These are phyloP conservation scores for Timandra comae DNA, from an alignment of 2,888 invertebrate species.

Conservation along the genomic window DNA sequence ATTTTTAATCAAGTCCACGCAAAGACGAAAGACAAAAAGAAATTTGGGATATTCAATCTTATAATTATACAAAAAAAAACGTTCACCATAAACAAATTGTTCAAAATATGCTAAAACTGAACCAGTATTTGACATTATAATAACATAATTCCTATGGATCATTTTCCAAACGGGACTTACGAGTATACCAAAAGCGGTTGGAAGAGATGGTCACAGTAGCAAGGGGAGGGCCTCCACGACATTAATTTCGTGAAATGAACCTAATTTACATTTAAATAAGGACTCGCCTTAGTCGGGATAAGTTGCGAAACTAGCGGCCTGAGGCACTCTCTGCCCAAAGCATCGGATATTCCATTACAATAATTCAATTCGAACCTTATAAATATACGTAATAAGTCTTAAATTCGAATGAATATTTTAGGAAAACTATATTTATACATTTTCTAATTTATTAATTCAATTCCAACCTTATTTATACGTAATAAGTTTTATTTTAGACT, in stretches of 20 bases:
- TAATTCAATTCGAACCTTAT: slow-evolving; percentile 70
- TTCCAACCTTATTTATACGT: too few relatives aligned
- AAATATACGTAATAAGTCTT: slow-evolving; percentile 29
- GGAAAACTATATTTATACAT: too few relatives aligned
- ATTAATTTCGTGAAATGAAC: slow-evolving; percentile 93
- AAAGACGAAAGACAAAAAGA: too few relatives aligned
- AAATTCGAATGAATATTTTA: not conserved
- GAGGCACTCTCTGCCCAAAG: slow-evolving; percentile 69
- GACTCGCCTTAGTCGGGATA: slow-evolving; percentile 77
- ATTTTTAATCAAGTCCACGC: too few relatives aligned
- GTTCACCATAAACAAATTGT: too few relatives aligned
- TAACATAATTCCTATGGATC: too few relatives aligned
- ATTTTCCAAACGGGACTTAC: slow-evolving; percentile 1
- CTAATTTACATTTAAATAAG: slow-evolving; percentile 95
- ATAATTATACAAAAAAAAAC: too few relatives aligned
- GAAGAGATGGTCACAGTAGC: slow-evolving; percentile 44
- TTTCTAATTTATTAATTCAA: too few relatives aligned
- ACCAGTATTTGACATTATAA: not conserved
- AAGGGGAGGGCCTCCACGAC: slow-evolving; percentile 79
- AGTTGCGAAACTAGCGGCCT: slow-evolving; percentile 75
- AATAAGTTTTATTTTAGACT: too few relatives aligned
- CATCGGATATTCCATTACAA: slow-evolving; percentile 71
- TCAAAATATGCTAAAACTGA: slow-evolving; percentile 1
- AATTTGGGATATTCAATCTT: too few relatives aligned
- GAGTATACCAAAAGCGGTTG: slow-evolving; percentile 3